Base-by-base conservation (phyloP, 2,888 invertebrate genomes). In the Meteorus cinctellus region DNA sequence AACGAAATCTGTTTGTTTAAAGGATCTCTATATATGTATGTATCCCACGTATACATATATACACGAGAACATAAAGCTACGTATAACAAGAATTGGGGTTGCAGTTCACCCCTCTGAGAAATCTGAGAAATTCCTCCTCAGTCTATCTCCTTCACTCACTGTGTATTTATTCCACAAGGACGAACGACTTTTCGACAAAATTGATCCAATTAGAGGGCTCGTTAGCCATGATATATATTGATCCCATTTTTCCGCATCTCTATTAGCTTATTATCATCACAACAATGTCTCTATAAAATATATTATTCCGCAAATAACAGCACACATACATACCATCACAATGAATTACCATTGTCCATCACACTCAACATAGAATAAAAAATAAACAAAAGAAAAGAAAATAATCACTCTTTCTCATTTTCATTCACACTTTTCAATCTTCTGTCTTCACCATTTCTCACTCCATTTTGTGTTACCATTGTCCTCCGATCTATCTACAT, bases 151-250 rank as follows among this genome's bases (percentile, higher is more conserved):
- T n/a, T 55, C 19, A 8, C 19, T 8, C 16, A 16, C 5, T 19
- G 55, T 55, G n/a, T 19, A 55, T 19, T 55, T 55, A 36, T 36
- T 12, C 36, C 65, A 36, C 36, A 10, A 19, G 19, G 36, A 36
- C 34, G 19, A 5, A 65, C 65, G 34, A 65, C 34, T 65, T 65
- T 65, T 65, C 12, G 34, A 36, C 34, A 65, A 65, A 65, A 65
- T 65, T 65, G 65, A 34, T 65, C 65, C 65, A 65, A 65, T 65
- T 65, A 65, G 55, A 8, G 19, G 55, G 55, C 55, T 55, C 55
- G 55, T 55, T 55, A 55, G 55, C 55, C 55, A 19, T 55, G 55
- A 55, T 55, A 55, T 55, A 24, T 55, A 55, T 55, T 55, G 55
- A 55, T 55, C 55, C 19, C 55, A 55, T 55, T 55, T 55, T 55